Base-by-base conservation (phyloP, 2,113 vertebrate genomes). In the Phrynosoma platyrhinos region DNA sequence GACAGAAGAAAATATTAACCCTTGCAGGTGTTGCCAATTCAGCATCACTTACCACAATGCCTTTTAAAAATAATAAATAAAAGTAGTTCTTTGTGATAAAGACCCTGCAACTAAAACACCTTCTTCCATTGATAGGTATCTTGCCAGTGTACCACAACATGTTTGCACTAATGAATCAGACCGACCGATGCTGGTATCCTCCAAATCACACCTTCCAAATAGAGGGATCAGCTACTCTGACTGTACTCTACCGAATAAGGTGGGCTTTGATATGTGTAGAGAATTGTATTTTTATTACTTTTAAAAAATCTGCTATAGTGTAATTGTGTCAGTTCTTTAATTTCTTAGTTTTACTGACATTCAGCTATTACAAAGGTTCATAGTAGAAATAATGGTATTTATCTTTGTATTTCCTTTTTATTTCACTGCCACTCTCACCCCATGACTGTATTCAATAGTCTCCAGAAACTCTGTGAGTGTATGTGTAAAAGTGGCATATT, bases 171-270 rank as follows among this genome's bases (percentile, higher is more conserved):
- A 99, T 99, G 98, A 98, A 93, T 92, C 97, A 99, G 93, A 91
- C 93, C 32, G 98, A 99, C 82, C 95, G 96, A 79, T 95, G 96
- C 75, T 99, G 98, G 98, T 98, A 98, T 91, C 97, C 99, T 4
- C 98, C 98, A 75, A 99, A 98, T 94, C 98, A 99, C 89, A 90
- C 98, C 95, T 98, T 99, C 91, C 98, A 98, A 81, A 55, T 98
- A 86, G 96, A 98, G 86, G 97, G 97, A 79, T 90, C 97, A 85
- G 92, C 95, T 82, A 97, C 89, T 72, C 97, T 98, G 91, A 95
- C 5, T 30, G 86, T 99, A 62, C 95, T 98, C 81, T 99, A 98
- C 93, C 97, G 98, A 94, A 96, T 99, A 96, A 98, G 94, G 94
- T 95, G 58, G 58, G 55, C 62, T 83, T 1, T 40, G 83, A n/a